Evolutionary conservation across 2,113 vertebrate species (phyloP), one percentile per base, ranked within the genome.

Genomic region (Tyto alba): DNA sequence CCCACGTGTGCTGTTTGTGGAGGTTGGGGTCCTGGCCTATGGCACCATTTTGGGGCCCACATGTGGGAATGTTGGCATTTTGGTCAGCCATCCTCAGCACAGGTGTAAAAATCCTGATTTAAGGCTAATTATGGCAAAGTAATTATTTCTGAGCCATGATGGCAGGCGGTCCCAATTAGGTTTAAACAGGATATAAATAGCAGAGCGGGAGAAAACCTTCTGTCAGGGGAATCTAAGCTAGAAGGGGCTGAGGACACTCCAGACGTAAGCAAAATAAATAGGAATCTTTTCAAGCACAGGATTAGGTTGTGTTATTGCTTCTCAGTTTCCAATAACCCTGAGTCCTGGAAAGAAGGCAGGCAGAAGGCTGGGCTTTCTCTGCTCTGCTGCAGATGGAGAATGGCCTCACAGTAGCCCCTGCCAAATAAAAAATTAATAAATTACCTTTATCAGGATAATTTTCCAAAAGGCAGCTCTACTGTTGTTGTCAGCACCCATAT

Each of bases 71-170:
- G n/a, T 3, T 8, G 4, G 55, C 45, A 13, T 55, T 95, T 82
- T 76, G 38, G 68, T 88, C 84, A 95, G 38, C 34, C 55, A 50
- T 40, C n/a, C 45, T 79, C 57, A 82, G 55, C 57, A 91, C 62
- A 82, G 71, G 81, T 88, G 94, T 78, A 92, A 92, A 95, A 95
- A 89, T 69, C 62, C 71, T 55, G 38, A 89, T 88, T 85, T 79
- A 87, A 89, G 80, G 68, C 47, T 94, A 88, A 95, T 94, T 89
- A 89, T 34, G 74, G 45, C 45, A 73, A 93, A 91, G 62, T 83
- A 89, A 96, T 96, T 91, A 91, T 91, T 96, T 76, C 69, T 95
- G 77, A 94, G 57, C 67, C 62, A 76, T 25, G 45, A 80, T 67
- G 57, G 84, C 86, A 92, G 77, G 81, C 67, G 78, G 38, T 48